These are phyloP conservation scores for Lepetodrilus schrolli DNA, from an alignment of 2,888 invertebrate genomes.

Conservation along the genomic window DNA sequence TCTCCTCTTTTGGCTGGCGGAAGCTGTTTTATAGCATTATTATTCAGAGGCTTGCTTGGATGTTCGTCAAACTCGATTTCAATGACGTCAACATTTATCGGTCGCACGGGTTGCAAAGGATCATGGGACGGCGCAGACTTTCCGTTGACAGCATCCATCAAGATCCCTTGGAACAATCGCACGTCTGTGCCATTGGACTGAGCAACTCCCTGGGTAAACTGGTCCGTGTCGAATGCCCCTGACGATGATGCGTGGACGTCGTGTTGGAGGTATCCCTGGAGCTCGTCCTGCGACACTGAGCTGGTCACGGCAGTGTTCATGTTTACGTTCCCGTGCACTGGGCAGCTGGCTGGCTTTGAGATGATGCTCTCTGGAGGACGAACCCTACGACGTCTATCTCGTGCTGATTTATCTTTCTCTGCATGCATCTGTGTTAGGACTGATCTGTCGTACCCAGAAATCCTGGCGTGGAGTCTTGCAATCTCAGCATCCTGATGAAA, in stretches of 20 bases:
- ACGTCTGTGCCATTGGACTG: conserved; percentile 9
- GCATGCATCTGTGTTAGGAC: conserved; percentile 44
- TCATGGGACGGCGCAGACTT: neutral
- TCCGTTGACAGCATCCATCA: conserved; percentile 7
- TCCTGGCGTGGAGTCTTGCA: conserved; percentile 58
- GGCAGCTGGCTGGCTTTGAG: neutral
- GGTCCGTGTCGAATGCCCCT: neutral
- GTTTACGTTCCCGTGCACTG: too few species aligned
- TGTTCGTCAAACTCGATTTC: neutral
- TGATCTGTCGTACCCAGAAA: conserved; percentile 58
- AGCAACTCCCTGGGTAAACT: neutral
- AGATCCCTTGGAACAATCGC: conserved; percentile 13
- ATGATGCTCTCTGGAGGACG: too few species aligned
- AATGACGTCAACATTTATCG: neutral
- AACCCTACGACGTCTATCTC: too few species aligned
- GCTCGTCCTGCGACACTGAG: neutral
- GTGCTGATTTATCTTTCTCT: too few species aligned
- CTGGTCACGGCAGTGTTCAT: neutral
- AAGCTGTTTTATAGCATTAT: neutral
- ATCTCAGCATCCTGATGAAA: conserved; percentile 55
- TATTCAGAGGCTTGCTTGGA: neutral
- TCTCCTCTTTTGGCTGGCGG: conserved; percentile 27
- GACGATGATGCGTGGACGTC: neutral
- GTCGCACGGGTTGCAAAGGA: neutral
- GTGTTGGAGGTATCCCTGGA: neutral